Percentiles rank a stretch among this genome's conserved stretches.
These are phyloP conservation scores for Larimichthys polyactis DNA, from an alignment of 2,113 vertebrate genomes.

Conservation along the genomic window DNA sequence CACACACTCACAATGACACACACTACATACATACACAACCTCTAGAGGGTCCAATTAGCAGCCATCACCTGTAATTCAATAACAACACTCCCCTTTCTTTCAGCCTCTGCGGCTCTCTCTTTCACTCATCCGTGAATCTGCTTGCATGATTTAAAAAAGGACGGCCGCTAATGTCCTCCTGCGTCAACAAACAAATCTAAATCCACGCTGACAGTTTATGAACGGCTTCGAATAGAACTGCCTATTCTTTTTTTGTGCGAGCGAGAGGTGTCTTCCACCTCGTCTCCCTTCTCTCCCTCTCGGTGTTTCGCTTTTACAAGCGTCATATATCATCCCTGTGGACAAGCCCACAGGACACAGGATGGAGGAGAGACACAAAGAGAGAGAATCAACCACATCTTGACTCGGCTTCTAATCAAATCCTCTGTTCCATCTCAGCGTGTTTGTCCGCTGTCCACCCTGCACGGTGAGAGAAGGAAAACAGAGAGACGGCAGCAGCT, in stretches of 20 bases:
- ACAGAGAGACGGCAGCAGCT: background rate
- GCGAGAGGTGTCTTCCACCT: constrained; percentile 18
- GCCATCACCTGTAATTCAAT: constrained; percentile 81
- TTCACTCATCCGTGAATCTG: constrained; percentile 35
- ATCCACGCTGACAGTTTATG: constrained; percentile 44
- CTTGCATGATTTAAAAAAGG: constrained; percentile 41
- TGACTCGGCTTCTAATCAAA: constrained; percentile 59
- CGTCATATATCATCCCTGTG: constrained; percentile 28
- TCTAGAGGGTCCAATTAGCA: constrained; percentile 80
- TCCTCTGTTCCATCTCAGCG: constrained; percentile 37
- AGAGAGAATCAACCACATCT: constrained; percentile 30
- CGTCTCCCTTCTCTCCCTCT: background rate
- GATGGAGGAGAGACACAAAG: constrained; percentile 28
- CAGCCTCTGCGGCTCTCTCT: constrained; percentile 47
- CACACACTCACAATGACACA: constrained; percentile 25
- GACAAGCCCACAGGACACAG: constrained; percentile 39
- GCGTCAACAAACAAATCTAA: constrained; percentile 44
- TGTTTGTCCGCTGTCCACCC: constrained; percentile 3
- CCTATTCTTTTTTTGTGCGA: constrained; percentile 13
- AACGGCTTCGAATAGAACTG: constrained; percentile 16
- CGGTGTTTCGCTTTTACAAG: constrained; percentile 18
- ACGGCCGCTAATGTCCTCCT: constrained; percentile 37
- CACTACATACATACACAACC: constrained; percentile 48
- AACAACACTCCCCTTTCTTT: constrained; percentile 66
- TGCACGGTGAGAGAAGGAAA: background rate